Base-by-base conservation (phyloP, 1,140 invertebrate genomes). In the Lycorma delicatula region DNA sequence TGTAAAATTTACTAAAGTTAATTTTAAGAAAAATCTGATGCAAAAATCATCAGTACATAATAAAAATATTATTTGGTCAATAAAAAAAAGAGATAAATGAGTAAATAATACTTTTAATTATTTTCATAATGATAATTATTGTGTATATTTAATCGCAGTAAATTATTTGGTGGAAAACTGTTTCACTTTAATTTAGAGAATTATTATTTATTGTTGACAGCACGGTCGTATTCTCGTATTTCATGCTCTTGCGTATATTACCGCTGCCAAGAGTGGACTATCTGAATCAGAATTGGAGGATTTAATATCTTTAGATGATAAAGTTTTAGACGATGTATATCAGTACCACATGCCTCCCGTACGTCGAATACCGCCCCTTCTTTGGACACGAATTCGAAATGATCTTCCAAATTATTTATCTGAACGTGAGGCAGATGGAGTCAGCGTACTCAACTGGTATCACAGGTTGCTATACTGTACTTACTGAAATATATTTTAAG, bases 291-390 rank as follows among this genome's bases (percentile, higher is more conserved):
- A 97, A 70, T 73, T 97, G 0, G 93, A 97, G 73, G 93, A 97
- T 76, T 74, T 96, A 7, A 95, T 97, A 60, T 96, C 93, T 0
- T 68, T 97, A 47, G 93, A 97, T 66, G 93, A 98, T 72, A 90
- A 87, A 69, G 82, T 86, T 1, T 72, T 99, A 41, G 96, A 98
- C 67, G 96, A 99, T 67, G 94, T 99, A 0, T 99, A 98, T 68
- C 96, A 99, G 70, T 98, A 98, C 69, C 93, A 98, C 78, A 79
- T 98, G 67, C 95, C 95, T 1, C 95, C 95, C 0, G 93, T 96
- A 0, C 75, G 95, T 41, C 77, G 95, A 54, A 98, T 98, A 53
- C 95, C 96, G 2, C 95, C 95, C 0, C 70, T 98, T 5, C 75
- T 98, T 0, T 98, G 95, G 95, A 98, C 94, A 0, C 77, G 95